Evolutionary conservation across 2,113 vertebrate genomes (phyloP).

Genomic region (Rana temporaria): DNA sequence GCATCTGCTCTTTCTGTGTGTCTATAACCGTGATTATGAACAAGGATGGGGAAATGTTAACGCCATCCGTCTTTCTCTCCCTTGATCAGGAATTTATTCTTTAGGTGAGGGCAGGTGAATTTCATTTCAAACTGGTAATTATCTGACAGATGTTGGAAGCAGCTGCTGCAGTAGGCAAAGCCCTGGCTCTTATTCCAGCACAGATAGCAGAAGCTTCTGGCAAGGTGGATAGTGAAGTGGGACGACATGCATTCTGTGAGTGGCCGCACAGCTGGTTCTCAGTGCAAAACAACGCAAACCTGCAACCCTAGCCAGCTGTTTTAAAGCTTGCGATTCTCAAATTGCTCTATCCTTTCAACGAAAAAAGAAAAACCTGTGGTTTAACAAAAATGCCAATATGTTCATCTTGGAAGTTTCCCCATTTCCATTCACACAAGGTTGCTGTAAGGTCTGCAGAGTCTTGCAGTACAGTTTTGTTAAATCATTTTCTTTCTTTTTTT

Average conservation of each 20-base stretch:
- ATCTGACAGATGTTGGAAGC: constrained; percentile 75
- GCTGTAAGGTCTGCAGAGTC: background rate
- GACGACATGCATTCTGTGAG: constrained; percentile 65
- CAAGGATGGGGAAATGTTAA: constrained; percentile 69
- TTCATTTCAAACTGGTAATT: constrained; percentile 72
- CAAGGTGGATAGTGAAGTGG: constrained; percentile 68
- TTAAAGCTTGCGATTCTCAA: constrained; percentile 63
- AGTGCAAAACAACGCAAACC: constrained; percentile 64
- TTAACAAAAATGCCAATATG: constrained; percentile 37
- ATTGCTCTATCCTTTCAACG: constrained; percentile 59
- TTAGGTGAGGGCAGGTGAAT: constrained; percentile 76
- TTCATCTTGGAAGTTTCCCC: constrained; percentile 50
- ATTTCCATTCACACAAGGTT: constrained; percentile 10
- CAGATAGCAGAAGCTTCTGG: constrained; percentile 66
- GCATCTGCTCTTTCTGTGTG: constrained; percentile 69
- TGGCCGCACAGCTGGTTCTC: constrained; percentile 68
- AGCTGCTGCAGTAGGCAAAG: constrained; percentile 69
- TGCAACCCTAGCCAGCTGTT: constrained; percentile 64
- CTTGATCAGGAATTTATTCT: constrained; percentile 75
- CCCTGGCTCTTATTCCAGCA: constrained; percentile 64
- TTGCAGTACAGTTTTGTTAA: background rate
- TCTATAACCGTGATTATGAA: constrained; percentile 72
- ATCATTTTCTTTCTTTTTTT: background rate
- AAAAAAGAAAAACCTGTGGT: constrained; percentile 25
- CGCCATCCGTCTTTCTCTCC: constrained; percentile 71